A percentile compares a stretch with the other conserved stretches of the same genome.
Conservation (phyloP, 2,888 invertebrate genomes). For the Hydriomena furcata region DNA sequence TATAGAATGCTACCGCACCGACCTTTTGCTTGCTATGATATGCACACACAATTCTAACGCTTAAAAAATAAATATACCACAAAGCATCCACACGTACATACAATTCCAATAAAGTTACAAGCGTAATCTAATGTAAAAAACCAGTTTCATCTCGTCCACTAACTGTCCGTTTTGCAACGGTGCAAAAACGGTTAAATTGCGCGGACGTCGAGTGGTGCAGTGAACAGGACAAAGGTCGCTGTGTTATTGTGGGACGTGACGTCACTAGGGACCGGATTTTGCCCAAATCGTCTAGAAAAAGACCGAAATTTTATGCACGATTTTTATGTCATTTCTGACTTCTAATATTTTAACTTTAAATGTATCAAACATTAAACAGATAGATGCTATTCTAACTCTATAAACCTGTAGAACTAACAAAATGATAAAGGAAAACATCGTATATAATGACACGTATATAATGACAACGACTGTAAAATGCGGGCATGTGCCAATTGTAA, state of each 20-base stretch:
- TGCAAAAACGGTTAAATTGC: conserved; percentile 56
- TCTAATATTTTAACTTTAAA: too few relatives aligned
- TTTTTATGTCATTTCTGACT: too few relatives aligned
- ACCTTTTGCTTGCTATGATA: too few relatives aligned
- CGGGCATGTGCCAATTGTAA: too few relatives aligned
- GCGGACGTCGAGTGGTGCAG: conserved; percentile 39
- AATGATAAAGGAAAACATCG: too few relatives aligned
- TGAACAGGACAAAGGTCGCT: conserved; percentile 45
- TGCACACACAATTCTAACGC: too few relatives aligned
- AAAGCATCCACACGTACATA: neutral
- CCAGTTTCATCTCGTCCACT: conserved; percentile 36
- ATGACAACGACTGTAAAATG: too few relatives aligned
- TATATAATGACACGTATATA: too few relatives aligned
- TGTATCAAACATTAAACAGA: too few relatives aligned
- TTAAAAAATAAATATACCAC: neutral
- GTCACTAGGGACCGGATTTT: conserved; percentile 6
- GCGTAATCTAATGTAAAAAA: conserved; percentile 23
- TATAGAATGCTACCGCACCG: too few relatives aligned
- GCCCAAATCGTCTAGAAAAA: conserved; percentile 1
- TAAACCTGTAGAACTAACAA: too few relatives aligned
- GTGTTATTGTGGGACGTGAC: conserved; percentile 32
- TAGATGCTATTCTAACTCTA: too few relatives aligned
- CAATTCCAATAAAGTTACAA: conserved; percentile 3
- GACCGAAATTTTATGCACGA: neutral
- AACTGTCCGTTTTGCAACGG: conserved; percentile 33